phyloP scores from a whole-genome alignment of 2,888 invertebrate species.

The Ornithoptera alexandrae region DNA sequence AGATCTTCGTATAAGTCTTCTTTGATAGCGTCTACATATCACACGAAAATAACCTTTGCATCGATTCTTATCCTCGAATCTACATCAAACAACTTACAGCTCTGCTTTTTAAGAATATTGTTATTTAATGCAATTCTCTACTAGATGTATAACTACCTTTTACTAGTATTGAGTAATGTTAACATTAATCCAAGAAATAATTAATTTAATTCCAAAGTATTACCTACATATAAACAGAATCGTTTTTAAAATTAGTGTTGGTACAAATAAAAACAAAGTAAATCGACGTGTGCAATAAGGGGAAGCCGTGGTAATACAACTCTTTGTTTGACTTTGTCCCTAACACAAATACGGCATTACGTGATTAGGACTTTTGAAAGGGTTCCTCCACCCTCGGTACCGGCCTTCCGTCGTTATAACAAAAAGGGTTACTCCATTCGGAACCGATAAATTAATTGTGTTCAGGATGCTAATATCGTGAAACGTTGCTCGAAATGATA shows the following conservation, averaged over 20 bases:
- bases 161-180: no score
- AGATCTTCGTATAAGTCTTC: neutral
- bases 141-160: no score
- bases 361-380: conserved; percentile 63
- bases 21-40: neutral
- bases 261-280: conserved; percentile 5
- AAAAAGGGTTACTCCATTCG: conserved; percentile 22
- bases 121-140: no score
- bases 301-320: conserved; percentile 33
- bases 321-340: conserved; percentile 51
- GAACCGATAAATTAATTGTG: conserved; percentile 18
- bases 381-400: conserved; percentile 42
- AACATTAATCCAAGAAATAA: no score
- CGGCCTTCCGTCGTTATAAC: conserved; percentile 4
- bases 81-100: no score
- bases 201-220: neutral
- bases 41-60: neutral
- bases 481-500: neutral
- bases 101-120: neutral
- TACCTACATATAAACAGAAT: neutral
- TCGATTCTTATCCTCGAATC: no score
- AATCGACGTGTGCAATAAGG: conserved; percentile 31
- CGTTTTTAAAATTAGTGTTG: neutral
- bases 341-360: conserved; percentile 58
- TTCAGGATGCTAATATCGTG: conserved; percentile 7